Evolutionary conservation across 2,888 invertebrate genomes (phyloP).

Genomic region (Mythimna vitellina): DNA sequence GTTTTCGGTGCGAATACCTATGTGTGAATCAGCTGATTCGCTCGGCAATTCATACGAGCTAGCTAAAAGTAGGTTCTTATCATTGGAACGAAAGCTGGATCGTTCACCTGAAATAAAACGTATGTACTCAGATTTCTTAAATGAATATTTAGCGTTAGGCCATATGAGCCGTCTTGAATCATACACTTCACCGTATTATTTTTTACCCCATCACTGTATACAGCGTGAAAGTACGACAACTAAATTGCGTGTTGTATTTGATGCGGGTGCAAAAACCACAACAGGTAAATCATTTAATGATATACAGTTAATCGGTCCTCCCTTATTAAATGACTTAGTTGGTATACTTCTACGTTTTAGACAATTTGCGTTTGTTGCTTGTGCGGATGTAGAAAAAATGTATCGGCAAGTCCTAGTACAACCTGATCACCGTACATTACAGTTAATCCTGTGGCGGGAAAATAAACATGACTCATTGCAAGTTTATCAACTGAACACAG

Average conservation of each 20-base stretch:
- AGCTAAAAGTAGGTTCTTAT: background rate
- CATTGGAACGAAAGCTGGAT: background rate
- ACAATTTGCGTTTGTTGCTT: background rate
- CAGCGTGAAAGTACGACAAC: conserved; percentile 6
- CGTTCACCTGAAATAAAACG: conserved; percentile 1
- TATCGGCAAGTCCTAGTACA: conserved; percentile 1
- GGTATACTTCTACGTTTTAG: conserved; percentile 1
- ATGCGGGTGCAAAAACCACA: background rate
- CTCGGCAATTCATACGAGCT: conserved; percentile 3
- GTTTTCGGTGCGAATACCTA: background rate
- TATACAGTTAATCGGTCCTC: background rate
- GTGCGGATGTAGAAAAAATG: background rate
- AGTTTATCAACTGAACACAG: no score
- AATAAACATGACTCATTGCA: background rate
- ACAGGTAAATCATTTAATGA: no score
- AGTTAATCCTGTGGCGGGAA: background rate
- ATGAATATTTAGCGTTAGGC: conserved; percentile 2
- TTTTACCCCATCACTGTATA: conserved; percentile 1
- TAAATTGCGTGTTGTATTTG: background rate
- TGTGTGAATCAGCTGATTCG: background rate
- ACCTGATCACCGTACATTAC: background rate
- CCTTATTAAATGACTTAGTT: background rate
- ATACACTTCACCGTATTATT: conserved; percentile 5
- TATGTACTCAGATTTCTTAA: conserved; percentile 1
- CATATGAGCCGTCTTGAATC: background rate